A percentile compares a stretch with the other conserved stretches of the same genome.
phyloP scores from a whole-genome alignment of 2,888 invertebrate genomes.

The Dicyrtoma fusca region DNA sequence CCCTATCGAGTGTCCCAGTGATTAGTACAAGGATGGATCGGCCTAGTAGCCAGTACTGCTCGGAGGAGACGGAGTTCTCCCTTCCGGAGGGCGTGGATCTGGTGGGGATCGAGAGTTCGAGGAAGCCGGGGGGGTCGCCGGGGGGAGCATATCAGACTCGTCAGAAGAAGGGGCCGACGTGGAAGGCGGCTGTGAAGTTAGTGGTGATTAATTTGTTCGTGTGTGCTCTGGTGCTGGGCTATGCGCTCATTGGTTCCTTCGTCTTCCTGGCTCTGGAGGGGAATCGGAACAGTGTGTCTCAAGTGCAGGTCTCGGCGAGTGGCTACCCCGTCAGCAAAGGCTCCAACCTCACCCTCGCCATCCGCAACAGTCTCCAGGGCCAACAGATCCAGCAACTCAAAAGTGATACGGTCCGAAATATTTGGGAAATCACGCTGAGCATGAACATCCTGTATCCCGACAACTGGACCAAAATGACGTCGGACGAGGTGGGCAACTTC shows the following conservation, averaged over 20 bases:
- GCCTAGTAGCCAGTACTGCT: constrained; percentile 53
- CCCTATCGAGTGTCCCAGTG: too few species aligned
- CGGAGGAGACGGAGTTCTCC: constrained; percentile 54
- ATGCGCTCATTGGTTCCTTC: constrained; percentile 71
- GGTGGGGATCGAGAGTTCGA: constrained; percentile 51
- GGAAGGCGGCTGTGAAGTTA: constrained; percentile 54
- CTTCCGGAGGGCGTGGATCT: constrained; percentile 56
- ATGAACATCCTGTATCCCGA: constrained; percentile 56
- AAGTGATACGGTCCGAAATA: constrained; percentile 53
- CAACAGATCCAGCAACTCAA: constrained; percentile 53
- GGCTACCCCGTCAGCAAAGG: constrained; percentile 50
- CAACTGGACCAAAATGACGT: constrained; percentile 56
- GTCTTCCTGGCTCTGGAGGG: constrained; percentile 80
- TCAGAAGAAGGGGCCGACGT: constrained; percentile 48
- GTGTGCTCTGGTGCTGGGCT: constrained; percentile 78
- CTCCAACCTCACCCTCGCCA: constrained; percentile 48
- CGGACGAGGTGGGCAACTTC: constrained; percentile 54
- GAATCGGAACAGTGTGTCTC: constrained; percentile 39
- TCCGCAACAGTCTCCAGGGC: constrained; percentile 49
- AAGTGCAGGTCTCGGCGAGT: constrained; percentile 49
- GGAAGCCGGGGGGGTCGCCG: constrained; percentile 20
- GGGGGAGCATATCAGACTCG: constrained; percentile 5
- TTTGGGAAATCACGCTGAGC: constrained; percentile 55
- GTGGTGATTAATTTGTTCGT: constrained; percentile 76
- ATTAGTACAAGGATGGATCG: constrained; percentile 49